A percentile compares a stretch with the other conserved stretches of the same genome.
These are phyloP conservation scores for Heliconius ismenius DNA, from an alignment of 2,888 invertebrate species.

Conservation along the genomic window DNA sequence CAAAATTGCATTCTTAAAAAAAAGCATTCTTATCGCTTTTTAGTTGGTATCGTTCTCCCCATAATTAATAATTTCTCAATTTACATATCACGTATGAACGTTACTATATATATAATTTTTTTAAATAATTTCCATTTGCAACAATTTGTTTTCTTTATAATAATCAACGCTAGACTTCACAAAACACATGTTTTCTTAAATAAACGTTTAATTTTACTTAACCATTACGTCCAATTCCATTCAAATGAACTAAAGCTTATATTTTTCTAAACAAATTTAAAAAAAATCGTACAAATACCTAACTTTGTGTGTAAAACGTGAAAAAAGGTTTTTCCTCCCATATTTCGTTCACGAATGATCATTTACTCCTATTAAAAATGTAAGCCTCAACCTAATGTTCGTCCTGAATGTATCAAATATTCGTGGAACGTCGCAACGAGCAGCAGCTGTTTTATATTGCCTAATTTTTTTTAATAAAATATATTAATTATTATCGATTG, in stretches of 20 bases:
- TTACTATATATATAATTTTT: neutral
- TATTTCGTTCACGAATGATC: slow-evolving; percentile 23
- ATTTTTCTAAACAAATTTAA: slow-evolving; percentile 9
- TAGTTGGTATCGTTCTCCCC: too few species aligned
- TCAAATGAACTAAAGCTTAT: neutral
- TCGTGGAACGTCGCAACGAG: slow-evolving; percentile 24
- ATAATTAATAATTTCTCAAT: too few species aligned
- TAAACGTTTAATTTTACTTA: neutral
- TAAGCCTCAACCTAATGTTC: slow-evolving; percentile 30
- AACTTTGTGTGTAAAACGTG: slow-evolving; percentile 14
- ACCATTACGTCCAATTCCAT: neutral
- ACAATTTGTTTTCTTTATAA: neutral
- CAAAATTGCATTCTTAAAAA: too few species aligned
- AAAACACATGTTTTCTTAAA: slow-evolving; percentile 1
- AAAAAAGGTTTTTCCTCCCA: slow-evolving; percentile 15
- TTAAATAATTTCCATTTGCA: neutral
- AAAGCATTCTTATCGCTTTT: too few species aligned
- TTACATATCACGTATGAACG: neutral
- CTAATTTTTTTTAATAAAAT: slow-evolving; percentile 15
- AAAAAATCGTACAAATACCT: slow-evolving; percentile 3
- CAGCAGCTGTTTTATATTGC: slow-evolving; percentile 27
- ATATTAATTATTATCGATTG: slow-evolving; percentile 21
- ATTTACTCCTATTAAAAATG: slow-evolving; percentile 34
- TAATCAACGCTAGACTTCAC: neutral
- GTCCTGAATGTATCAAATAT: slow-evolving; percentile 31